phyloP scores from a whole-genome alignment of 2,888 invertebrate genomes.

The Thelaira solivaga region DNA sequence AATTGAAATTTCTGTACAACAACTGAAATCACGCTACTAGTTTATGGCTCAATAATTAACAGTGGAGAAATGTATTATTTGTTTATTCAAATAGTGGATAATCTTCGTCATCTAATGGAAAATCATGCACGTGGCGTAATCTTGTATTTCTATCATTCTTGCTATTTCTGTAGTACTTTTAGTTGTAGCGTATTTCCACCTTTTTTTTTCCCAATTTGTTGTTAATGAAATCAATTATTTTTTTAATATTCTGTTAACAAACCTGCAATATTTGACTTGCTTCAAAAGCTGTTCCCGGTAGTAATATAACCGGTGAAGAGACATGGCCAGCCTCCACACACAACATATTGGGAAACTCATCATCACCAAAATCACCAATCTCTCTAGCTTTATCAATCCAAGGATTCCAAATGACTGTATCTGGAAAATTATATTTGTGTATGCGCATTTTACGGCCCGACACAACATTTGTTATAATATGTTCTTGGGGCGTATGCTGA shows the following conservation, averaged over 20 bases:
- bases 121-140: no score
- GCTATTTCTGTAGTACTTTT: no score
- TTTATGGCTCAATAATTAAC: no score
- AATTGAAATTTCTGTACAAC: no score
- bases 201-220: no score
- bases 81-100: no score
- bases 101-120: no score
- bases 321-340: conserved; percentile 97
- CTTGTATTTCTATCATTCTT: no score
- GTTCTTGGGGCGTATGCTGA: conserved; percentile 94
- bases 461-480: conserved; percentile 94
- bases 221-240: no score
- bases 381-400: conserved; percentile 96
- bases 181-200: no score
- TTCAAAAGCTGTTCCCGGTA: conserved; percentile 94
- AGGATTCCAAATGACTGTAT: conserved; percentile 98
- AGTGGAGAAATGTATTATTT: no score
- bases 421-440: conserved; percentile 96
- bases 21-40: no score
- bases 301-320: conserved; percentile 89
- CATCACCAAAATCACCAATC: conserved; percentile 96
- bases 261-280: conserved; percentile 92
- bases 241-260: neutral
- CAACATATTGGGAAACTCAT: conserved; percentile 97
- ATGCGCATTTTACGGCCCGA: conserved; percentile 94